Percentiles rank a stretch among this genome's conserved stretches.
phyloP scores from a whole-genome alignment of 2,888 invertebrate genomes.

The Chironomus riparius region DNA sequence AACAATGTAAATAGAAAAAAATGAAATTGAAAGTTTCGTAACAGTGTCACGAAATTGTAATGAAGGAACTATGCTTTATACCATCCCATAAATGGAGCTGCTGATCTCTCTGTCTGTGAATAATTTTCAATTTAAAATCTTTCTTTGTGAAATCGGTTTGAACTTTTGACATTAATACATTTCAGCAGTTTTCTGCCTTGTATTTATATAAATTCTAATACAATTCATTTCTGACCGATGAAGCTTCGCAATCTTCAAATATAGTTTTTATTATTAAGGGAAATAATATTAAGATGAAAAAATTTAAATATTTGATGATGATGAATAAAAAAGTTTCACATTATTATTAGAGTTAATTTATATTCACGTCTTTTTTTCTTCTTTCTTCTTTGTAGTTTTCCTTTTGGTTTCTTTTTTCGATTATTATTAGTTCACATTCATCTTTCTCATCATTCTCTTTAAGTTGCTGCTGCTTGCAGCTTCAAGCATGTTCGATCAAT shows the following conservation, averaged over 20 bases:
- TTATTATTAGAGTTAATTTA: slow-evolving; percentile 17
- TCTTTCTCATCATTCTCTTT: neutral
- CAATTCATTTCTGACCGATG: too few relatives aligned
- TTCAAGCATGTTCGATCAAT: neutral
- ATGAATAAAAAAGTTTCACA: slow-evolving; percentile 1
- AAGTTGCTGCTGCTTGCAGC: neutral
- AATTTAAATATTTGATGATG: neutral
- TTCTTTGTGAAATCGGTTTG: neutral
- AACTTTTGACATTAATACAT: neutral
- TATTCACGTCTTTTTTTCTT: neutral
- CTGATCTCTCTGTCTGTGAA: neutral
- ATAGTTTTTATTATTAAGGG: neutral
- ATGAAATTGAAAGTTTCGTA: neutral
- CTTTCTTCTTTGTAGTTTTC: neutral
- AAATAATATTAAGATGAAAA: neutral
- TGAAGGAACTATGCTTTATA: neutral
- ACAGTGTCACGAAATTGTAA: neutral
- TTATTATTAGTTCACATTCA: slow-evolving; percentile 8
- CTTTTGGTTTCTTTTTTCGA: neutral
- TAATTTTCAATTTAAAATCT: neutral
- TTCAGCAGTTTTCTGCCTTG: too few relatives aligned
- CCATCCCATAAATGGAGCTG: neutral
- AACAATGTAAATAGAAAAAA: neutral
- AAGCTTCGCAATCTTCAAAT: neutral
- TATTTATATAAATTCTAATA: too few relatives aligned